Evolutionary conservation across 2,888 invertebrate species (phyloP), one percentile per base, ranked within the genome.

Genomic region (Bedellia somnulentella): DNA sequence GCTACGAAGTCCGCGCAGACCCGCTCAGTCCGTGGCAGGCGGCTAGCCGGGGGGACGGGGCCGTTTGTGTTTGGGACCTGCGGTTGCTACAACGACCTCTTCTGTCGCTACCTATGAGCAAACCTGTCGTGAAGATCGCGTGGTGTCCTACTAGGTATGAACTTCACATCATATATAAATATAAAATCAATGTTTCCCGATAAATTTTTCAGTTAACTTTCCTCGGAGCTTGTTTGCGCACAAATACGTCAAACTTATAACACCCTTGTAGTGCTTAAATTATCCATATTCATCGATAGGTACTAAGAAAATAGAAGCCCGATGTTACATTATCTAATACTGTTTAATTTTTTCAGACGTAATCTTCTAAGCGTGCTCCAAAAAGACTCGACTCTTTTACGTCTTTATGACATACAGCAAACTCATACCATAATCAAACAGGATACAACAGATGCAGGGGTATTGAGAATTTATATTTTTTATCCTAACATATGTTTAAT

Each of bases 131-230:
- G 9, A 87, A 86, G 63, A 79, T 94, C 29, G 79, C 82, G 35
- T 95, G 95, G 95, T 92, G 93, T 52, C 93, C 93, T 3, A 93
- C 93, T 14, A 83, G 89, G 81, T 85, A 47, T 1, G 22, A 12
- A 5, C 3, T 2, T n/a, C n/a, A 11, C 9, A n/a, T n/a, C n/a
- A n/a, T n/a, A n/a, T n/a, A n/a, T n/a, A n/a, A n/a, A n/a, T n/a
- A n/a, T n/a, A n/a, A n/a, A n/a, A n/a, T n/a, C n/a, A n/a, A n/a
- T n/a, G n/a, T n/a, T n/a, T n/a, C n/a, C n/a, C n/a, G n/a, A n/a
- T n/a, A n/a, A n/a, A n/a, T n/a, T n/a, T n/a, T n/a, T n/a, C n/a
- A n/a, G n/a, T n/a, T n/a, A n/a, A n/a, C n/a, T n/a, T n/a, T n/a
- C n/a, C n/a, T n/a, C n/a, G n/a, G n/a, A n/a, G n/a, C n/a, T n/a